Conservation (phyloP, 2,113 vertebrate genomes). For the Choloepus hoffmanni region DNA sequence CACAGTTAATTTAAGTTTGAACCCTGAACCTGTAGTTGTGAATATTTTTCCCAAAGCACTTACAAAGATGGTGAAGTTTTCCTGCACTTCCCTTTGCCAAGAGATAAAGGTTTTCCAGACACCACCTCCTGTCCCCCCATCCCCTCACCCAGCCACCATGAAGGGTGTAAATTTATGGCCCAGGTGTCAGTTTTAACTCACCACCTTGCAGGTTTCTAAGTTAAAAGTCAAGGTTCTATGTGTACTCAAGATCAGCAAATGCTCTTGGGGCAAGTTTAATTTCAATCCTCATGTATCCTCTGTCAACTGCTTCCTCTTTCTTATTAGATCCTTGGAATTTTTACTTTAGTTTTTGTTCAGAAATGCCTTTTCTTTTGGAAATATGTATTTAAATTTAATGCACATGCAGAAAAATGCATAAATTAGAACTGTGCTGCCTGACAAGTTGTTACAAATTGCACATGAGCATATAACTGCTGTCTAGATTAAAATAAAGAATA, state of each 20-base stretch:
- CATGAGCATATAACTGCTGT: not conserved
- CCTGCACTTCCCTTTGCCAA: not conserved
- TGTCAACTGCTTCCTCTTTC: not conserved
- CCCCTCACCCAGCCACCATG: too few species aligned
- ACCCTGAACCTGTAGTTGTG: not conserved
- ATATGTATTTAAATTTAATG: not conserved
- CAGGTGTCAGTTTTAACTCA: not conserved
- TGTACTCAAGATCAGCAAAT: not conserved
- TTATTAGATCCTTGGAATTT: not conserved
- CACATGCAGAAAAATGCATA: not conserved
- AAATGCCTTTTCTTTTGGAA: not conserved
- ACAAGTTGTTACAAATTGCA: not conserved
- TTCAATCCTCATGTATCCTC: not conserved
- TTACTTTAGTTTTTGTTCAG: not conserved
- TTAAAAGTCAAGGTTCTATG: not conserved
- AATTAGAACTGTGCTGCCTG: not conserved
- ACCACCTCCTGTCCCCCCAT: not conserved
- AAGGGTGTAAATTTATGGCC: not conserved
- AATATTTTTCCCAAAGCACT: not conserved
- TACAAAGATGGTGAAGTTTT: not conserved
- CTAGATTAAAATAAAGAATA: not conserved
- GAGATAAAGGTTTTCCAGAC: not conserved
- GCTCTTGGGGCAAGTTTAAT: not conserved
- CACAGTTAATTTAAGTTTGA: not conserved
- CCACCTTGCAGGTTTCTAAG: not conserved